Conservation (phyloP, 2,113 vertebrate species). For the Scophthalmus maximus region DNA sequence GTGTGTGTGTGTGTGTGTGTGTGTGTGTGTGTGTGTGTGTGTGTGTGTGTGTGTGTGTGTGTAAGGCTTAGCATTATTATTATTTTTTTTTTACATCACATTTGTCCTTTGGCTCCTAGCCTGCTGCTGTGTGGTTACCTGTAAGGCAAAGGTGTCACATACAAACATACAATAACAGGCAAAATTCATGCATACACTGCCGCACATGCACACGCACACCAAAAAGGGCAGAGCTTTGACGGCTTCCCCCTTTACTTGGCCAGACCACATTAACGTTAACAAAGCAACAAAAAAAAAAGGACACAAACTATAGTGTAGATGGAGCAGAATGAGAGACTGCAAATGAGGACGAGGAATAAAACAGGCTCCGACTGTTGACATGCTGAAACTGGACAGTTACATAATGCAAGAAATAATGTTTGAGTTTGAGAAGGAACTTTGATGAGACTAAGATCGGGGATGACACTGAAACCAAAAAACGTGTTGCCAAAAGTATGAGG, state of each 20-base stretch:
- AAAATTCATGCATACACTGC: slow-evolving; percentile 65
- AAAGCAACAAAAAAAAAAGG: slow-evolving; percentile 33
- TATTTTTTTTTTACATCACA: neutral
- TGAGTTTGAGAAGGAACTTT: slow-evolving; percentile 33
- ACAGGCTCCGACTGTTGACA: slow-evolving; percentile 7
- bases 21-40: slow-evolving; percentile 60
- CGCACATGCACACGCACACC: slow-evolving; percentile 66
- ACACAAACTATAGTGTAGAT: slow-evolving; percentile 38
- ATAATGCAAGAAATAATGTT: slow-evolving; percentile 27
- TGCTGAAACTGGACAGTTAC: slow-evolving; percentile 34
- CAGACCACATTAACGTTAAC: slow-evolving; percentile 63
- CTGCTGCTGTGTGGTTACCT: slow-evolving; percentile 77
- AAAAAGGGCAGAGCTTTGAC: slow-evolving; percentile 69
- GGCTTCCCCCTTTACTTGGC: slow-evolving; percentile 71
- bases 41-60: slow-evolving; percentile 62
- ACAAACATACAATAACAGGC: slow-evolving; percentile 70
- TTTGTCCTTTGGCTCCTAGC: slow-evolving; percentile 72
- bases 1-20: slow-evolving; percentile 65
- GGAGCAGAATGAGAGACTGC: slow-evolving; percentile 46
- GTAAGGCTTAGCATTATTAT: slow-evolving; percentile 71
- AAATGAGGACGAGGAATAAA: slow-evolving; percentile 20
- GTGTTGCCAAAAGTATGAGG: slow-evolving; percentile 27
- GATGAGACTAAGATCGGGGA: slow-evolving; percentile 10
- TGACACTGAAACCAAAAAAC: slow-evolving; percentile 11
- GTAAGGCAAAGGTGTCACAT: slow-evolving; percentile 80